Evolutionary conservation across 2,888 invertebrate species (phyloP), one percentile per base, ranked within the genome.

Genomic region (Orthosia gothica): DNA sequence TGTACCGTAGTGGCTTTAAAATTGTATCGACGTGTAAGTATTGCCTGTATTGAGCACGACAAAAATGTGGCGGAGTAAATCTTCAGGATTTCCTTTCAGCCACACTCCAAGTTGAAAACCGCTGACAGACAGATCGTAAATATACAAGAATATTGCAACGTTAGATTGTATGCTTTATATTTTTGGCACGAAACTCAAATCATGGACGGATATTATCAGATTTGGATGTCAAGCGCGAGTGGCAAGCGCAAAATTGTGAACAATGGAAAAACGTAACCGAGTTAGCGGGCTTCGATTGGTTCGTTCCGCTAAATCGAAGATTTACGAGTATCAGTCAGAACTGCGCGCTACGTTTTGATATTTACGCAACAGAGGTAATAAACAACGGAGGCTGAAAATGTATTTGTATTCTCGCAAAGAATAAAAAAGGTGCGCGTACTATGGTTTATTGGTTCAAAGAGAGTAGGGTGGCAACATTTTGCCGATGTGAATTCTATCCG

Each of bases 201-300:
- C 76, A 78, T 79, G 52, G 69, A 74, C 75, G 67, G 79, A 79
- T 86, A 64, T 87, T 86, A 87, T 87, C 86, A 80, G 87, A 86
- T 87, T 87, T 84, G 70, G 77, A 76, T 75, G 81, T 81, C 82
- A 77, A 79, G 75, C 64, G 69, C 61, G 79, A 79, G 59, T 70
- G 77, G 82, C 81, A 74, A 79, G 81, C 79, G 70, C 74, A 63
- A 84, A 85, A 80, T 84, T 85, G 81, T 81, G 86, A 84, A 87
- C 84, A 86, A 84, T 79, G 86, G 78, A 86, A 87, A 87, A 81
- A 82, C 72, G 74, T 87, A 84, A 86, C 81, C 62, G 73, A 82
- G 82, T 85, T 85, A 82, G 73, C 69, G 62, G 61, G 65, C 64
- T 70, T 62, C 82, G 82, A 87, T 86, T 83, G 83, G 77, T 81